phyloP scores from a whole-genome alignment of 2,113 vertebrate species.

The Xiphophorus couchianus region DNA sequence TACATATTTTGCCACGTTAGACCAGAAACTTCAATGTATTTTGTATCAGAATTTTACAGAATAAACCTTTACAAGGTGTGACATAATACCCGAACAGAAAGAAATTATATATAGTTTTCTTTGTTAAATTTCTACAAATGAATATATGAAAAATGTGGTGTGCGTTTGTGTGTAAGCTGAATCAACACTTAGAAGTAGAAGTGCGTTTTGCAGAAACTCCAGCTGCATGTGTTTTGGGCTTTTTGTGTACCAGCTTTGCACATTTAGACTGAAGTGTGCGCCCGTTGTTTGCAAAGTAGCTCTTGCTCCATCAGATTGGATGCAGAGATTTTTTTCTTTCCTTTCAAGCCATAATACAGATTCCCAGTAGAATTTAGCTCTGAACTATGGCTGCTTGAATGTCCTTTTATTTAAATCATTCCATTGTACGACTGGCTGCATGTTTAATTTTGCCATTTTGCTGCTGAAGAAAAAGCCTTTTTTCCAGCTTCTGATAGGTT shows the following conservation, averaged over 20 bases:
- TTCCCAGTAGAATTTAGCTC: neutral
- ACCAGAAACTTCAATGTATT: neutral
- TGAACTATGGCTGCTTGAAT: neutral
- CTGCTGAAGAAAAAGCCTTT: neutral
- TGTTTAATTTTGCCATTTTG: neutral
- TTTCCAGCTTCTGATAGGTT: no score
- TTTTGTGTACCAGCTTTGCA: neutral
- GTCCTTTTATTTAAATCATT: neutral
- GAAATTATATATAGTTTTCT: neutral
- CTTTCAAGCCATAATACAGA: neutral
- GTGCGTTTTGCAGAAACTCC: neutral
- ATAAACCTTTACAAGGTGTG: neutral
- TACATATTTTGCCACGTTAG: neutral
- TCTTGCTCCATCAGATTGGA: neutral
- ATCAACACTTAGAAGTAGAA: no score
- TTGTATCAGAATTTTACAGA: neutral
- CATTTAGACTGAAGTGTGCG: neutral
- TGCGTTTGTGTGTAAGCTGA: no score
- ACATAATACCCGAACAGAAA: neutral
- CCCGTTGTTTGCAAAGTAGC: neutral
- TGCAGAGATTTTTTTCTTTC: neutral
- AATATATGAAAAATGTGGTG: no score
- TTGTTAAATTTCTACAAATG: neutral
- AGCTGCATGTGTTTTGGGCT: neutral
- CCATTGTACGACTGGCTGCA: neutral